A percentile compares a stretch with the other conserved stretches of the same genome.
These are phyloP conservation scores for Coelopa frigida DNA, from an alignment of 1,140 invertebrate genomes.

Conservation along the genomic window DNA sequence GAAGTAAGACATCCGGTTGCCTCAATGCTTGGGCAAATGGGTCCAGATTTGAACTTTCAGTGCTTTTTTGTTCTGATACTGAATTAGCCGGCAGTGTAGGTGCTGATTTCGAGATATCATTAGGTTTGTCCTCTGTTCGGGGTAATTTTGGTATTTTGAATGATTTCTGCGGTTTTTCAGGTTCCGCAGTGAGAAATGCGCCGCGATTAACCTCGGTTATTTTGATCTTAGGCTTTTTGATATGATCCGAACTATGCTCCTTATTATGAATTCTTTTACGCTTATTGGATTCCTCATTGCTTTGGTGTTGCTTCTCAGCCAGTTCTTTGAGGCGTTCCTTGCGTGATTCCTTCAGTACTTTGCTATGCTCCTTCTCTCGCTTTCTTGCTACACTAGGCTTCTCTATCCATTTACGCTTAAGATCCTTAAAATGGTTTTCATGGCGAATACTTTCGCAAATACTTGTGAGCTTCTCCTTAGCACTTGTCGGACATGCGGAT, in stretches of 20 bases:
- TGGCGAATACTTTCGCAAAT: conserved; percentile 11
- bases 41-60: conserved; percentile 15
- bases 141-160: conserved; percentile 7
- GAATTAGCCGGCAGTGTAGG: not conserved
- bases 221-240: conserved; percentile 8
- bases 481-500: not conserved
- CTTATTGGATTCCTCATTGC: conserved; percentile 4
- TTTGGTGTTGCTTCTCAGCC: conserved; percentile 7
- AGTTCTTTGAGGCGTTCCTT: conserved; percentile 30
- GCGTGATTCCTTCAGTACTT: conserved; percentile 21
- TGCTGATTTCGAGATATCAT: conserved; percentile 1
- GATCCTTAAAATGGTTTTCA: not conserved
- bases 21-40: conserved; percentile 17
- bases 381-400: conserved; percentile 16
- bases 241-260: not conserved
- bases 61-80: conserved; percentile 1
- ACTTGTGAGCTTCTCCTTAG: not conserved
- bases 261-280: conserved; percentile 5
- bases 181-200: conserved; percentile 19
- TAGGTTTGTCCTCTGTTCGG: not conserved
- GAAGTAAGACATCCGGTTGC: conserved; percentile 8
- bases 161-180: not conserved
- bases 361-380: conserved; percentile 17
- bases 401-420: conserved; percentile 28
- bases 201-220: conserved; percentile 25